These are phyloP conservation scores for Metellina segmentata DNA, from an alignment of 2,888 invertebrate species.

Conservation along the genomic window DNA sequence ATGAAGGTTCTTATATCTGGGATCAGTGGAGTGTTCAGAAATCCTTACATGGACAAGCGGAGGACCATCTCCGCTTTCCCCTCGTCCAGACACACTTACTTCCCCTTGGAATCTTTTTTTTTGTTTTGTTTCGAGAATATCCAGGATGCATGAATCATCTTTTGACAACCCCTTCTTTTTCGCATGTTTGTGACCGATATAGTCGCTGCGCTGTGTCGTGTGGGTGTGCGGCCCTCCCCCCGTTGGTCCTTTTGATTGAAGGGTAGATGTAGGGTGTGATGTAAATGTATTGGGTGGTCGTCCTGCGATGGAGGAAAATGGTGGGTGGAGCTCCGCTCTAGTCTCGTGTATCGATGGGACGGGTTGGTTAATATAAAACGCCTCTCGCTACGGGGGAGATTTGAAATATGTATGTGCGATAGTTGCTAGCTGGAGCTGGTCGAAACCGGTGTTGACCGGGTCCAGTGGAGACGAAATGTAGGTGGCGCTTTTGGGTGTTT, in stretches of 20 bases:
- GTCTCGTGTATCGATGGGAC: not conserved
- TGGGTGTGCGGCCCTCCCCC: not conserved
- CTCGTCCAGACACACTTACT: not conserved
- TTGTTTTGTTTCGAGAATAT: slow-evolving; percentile 46
- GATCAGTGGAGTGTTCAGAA: not conserved
- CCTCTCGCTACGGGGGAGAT: no score
- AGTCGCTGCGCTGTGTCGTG: slow-evolving; percentile 9
- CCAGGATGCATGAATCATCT: slow-evolving; percentile 74
- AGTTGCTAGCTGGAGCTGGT: no score
- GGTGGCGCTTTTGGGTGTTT: no score
- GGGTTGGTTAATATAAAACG: no score
- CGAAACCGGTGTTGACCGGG: no score
- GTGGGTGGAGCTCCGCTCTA: slow-evolving; percentile 15
- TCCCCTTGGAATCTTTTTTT: not conserved
- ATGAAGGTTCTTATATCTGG: not conserved
- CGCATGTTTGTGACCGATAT: slow-evolving; percentile 34
- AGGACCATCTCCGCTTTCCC: not conserved
- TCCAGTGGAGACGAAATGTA: no score
- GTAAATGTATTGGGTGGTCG: not conserved
- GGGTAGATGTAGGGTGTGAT: slow-evolving; percentile 7
- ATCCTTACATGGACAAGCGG: not conserved
- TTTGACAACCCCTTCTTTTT: slow-evolving; percentile 51
- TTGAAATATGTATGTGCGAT: no score
- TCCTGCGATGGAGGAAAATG: not conserved
- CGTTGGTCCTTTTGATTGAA: slow-evolving; percentile 21